Base-by-base conservation (phyloP, 2,113 vertebrate species). In the Alectura lathami region DNA sequence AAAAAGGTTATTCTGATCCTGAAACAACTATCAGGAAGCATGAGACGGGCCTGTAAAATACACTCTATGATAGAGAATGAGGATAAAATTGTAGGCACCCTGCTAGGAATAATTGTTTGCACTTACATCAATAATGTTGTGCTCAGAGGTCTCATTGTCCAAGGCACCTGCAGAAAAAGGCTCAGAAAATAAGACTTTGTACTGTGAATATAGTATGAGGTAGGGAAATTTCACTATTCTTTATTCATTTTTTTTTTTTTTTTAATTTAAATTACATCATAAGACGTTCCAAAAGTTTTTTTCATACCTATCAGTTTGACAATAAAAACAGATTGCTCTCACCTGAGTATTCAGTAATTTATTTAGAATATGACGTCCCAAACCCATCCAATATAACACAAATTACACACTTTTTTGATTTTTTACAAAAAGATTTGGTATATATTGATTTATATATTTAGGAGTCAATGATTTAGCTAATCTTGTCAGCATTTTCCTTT, bases 1-100 rank as follows among this genome's bases (percentile, higher is more conserved):
- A 91, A 94, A 97, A 95, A 92, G 29, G 48, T 90, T 92, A 91
- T 64, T 60, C 59, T 91, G 73, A 85, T 90, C 40, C 83, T 85
- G 20, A 89, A 60, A 94, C 77, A 96, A 81, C 76, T 66, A 56
- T 59, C 42, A 74, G 48, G 77, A 95, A 96, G 91, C 88, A 92
- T 10, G 26, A 78, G 89, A 86, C n/a, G 92, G 87, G 11, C 16
- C 23, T 83, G 40, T 59, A 89, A 27, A 85, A 78, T 27, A 45
- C 4, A 66, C 11, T 27, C 38, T 29, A 8, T 3, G 51, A 32
- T 0, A 67, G 12, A 74, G 32, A 86, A 63, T 17, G 18, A 67
- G 72, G 56, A 68, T 60, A 86, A 85, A 73, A 91, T 80, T 83
- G 30, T 74, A 83, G 75, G 34, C 47, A 59, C 11, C 4, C 51